These are phyloP conservation scores for Sinodicranocentrus sp. DNA, from an alignment of 2,888 invertebrate species.

Conservation along the genomic window DNA sequence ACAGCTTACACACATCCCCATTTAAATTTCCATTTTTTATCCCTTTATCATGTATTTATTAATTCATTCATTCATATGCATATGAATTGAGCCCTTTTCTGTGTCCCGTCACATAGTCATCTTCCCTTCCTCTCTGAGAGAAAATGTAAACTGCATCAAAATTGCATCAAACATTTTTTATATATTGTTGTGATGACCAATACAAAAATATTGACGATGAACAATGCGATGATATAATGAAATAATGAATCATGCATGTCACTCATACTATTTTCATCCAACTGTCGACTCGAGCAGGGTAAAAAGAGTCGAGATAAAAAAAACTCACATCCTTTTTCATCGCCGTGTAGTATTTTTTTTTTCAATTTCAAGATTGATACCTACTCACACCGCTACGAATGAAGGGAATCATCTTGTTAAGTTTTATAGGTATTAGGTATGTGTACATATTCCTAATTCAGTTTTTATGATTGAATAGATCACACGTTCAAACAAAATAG, in stretches of 20 bases:
- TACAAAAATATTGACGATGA: constrained; percentile 52
- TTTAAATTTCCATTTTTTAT: constrained; percentile 5
- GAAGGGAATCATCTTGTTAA: too few species aligned
- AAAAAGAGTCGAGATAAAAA: not conserved
- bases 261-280: constrained; percentile 45
- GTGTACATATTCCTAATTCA: constrained; percentile 21
- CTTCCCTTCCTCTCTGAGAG: not conserved
- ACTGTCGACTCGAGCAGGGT: constrained; percentile 25
- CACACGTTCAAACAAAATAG: constrained; percentile 26
- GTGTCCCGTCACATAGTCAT: constrained; percentile 8
- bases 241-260: constrained; percentile 62
- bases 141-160: constrained; percentile 35
- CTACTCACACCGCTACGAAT: too few species aligned
- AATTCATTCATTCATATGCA: constrained; percentile 1
- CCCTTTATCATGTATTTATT: constrained; percentile 15
- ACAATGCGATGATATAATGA: constrained; percentile 59
- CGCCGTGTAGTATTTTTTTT: not conserved
- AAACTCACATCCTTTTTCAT: constrained; percentile 14
- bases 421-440: too few species aligned
- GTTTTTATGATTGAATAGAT: constrained; percentile 50
- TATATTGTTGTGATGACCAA: constrained; percentile 36
- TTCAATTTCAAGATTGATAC: not conserved
- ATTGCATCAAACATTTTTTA: constrained; percentile 33
- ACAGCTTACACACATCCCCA: constrained; percentile 10
- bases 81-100: constrained; percentile 6